phyloP scores from a whole-genome alignment of 2,113 vertebrate genomes.

The Crotalus helleri region DNA sequence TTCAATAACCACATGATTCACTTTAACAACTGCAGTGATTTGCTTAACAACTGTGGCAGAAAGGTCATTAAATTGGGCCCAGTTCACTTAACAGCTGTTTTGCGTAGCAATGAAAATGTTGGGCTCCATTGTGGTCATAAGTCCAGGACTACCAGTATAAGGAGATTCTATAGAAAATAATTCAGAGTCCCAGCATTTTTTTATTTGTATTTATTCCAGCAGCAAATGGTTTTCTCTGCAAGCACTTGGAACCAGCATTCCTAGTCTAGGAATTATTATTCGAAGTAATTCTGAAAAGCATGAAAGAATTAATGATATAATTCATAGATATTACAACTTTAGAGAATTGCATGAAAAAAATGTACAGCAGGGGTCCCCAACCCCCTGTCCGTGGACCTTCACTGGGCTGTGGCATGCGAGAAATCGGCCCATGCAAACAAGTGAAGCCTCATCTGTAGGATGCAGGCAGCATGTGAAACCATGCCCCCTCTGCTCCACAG shows the following conservation, averaged over 20 bases:
- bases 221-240: background rate
- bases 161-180: background rate
- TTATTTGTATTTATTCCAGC: background rate
- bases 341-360: background rate
- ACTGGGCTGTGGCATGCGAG: too few relatives aligned
- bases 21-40: background rate
- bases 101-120: background rate
- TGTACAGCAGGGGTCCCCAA: too few relatives aligned
- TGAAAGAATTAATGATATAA: background rate
- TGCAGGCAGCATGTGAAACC: too few relatives aligned
- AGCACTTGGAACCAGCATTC: background rate
- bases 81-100: background rate
- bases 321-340: background rate
- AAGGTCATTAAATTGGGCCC: background rate
- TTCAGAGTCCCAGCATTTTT: background rate
- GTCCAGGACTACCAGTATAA: background rate
- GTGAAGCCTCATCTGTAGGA: too few relatives aligned
- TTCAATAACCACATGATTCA: background rate
- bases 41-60: background rate
- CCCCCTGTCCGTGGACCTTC: too few relatives aligned
- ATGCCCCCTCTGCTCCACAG: too few relatives aligned
- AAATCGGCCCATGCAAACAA: too few relatives aligned
- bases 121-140: background rate
- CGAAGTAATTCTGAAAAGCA: background rate
- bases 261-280: background rate